phyloP scores from a whole-genome alignment of 2,888 invertebrate genomes.

The Alcis repandata region DNA sequence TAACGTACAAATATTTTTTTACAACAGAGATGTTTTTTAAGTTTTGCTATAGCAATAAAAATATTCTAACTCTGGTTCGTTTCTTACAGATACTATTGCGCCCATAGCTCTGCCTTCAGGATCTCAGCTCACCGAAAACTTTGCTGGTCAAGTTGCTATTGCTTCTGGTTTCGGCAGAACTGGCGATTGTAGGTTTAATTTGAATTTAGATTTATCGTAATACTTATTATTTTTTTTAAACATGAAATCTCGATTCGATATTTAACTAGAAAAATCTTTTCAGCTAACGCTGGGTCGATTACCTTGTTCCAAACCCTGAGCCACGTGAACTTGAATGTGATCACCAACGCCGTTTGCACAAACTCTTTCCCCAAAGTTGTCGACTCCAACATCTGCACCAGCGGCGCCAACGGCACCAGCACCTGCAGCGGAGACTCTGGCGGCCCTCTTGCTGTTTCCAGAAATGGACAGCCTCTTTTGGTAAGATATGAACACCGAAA shows the following conservation, averaged over 20 bases:
- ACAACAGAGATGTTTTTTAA: too few relatives aligned
- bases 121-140: conserved; percentile 44
- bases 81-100: conserved; percentile 36
- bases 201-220: too few relatives aligned
- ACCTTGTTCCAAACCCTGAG: conserved; percentile 43
- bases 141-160: conserved; percentile 43
- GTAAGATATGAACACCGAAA: background rate
- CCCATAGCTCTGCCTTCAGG: conserved; percentile 53
- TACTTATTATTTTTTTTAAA: too few relatives aligned
- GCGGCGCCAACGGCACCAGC: conserved; percentile 53
- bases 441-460: conserved; percentile 60
- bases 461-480: conserved; percentile 48
- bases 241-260: too few relatives aligned
- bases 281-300: conserved; percentile 42
- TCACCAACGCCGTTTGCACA: conserved; percentile 54
- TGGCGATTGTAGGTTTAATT: conserved; percentile 33
- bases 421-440: conserved; percentile 71
- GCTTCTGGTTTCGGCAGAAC: conserved; percentile 57
- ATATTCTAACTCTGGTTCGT: too few relatives aligned
- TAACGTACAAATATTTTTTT: too few relatives aligned
- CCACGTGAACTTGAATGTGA: conserved; percentile 54
- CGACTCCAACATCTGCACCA: conserved; percentile 63
- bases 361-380: conserved; percentile 52
- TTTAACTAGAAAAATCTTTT: conserved; percentile 4
- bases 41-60: too few relatives aligned